A percentile compares a stretch with the other conserved stretches of the same genome.
Conservation (phyloP, 2,113 vertebrate genomes). For the Arothron firmamentum region DNA sequence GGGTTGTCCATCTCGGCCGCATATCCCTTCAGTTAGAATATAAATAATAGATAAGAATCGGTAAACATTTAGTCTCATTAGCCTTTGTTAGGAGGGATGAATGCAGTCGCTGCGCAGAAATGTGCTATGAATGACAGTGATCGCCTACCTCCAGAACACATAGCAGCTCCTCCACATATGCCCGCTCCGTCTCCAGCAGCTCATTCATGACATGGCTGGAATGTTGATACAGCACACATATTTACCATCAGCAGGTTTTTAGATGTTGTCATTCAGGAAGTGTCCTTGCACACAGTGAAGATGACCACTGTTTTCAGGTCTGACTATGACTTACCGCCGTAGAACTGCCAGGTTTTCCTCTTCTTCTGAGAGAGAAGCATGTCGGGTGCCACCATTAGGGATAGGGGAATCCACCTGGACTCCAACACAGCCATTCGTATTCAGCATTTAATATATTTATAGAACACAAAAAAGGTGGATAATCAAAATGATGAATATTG, state of each 20-base stretch:
- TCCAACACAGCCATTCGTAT: neutral
- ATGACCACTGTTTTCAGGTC: neutral
- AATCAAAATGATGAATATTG: neutral
- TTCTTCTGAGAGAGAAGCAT: slow-evolving; percentile 84
- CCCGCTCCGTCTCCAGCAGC: slow-evolving; percentile 92
- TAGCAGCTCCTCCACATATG: slow-evolving; percentile 95
- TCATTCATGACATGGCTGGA: slow-evolving; percentile 96
- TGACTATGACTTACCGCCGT: slow-evolving; percentile 77
- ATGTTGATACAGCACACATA: slow-evolving; percentile 1
- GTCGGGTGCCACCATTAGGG: slow-evolving; percentile 73
- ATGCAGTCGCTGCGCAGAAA: neutral
- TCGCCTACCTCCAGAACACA: slow-evolving; percentile 87
- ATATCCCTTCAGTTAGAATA: slow-evolving; percentile 80
- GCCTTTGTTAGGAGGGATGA: neutral
- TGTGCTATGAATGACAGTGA: neutral
- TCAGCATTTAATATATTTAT: neutral
- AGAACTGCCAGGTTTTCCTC: slow-evolving; percentile 92
- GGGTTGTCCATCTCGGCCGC: slow-evolving; percentile 96
- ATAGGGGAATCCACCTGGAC: slow-evolving; percentile 78
- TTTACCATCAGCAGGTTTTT: too few species aligned
- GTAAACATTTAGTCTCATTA: neutral
- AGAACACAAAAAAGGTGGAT: neutral
- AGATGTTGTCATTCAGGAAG: too few species aligned
- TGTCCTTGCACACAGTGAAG: too few species aligned
- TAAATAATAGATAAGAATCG: neutral